Base-by-base conservation (phyloP, 1,140 invertebrate genomes). In the Geopemphigus sp. region DNA sequence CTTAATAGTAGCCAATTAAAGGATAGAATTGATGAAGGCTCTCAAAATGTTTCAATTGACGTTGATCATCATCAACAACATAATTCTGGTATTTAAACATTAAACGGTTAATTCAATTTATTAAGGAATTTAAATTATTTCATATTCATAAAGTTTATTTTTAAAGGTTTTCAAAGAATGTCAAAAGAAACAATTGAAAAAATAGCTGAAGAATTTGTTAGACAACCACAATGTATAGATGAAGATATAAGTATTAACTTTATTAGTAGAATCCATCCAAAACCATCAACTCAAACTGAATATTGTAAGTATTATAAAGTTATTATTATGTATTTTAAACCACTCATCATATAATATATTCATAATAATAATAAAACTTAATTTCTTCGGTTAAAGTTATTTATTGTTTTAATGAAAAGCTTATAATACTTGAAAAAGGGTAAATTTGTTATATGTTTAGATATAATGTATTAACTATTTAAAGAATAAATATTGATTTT, bases 161-260 rank as follows among this genome's bases (percentile, higher is more conserved):
- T 78, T 53, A 0, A 45, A 78, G 74, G 74, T 29, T 78, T 78
- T 78, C 74, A 78, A 78, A 78, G 74, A 78, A 78, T 78, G 74
- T 78, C 74, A 26, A 78, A 78, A 78, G 74, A 78, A 78, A 59
- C 74, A 24, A 78, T 78, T 50, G 74, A 78, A 63, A 78, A 78
- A 17, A 78, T 78, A 50, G 74, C 74, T 15, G 74, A 78, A 78
- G 74, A 78, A 61, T 78, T 78, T 50, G 74, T 78, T 61, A 78
- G 74, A 78, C 74, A 78, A 63, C 74, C 74, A 24, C 74, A 63
- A 26, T 45, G 57, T 14, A 63, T 78, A 63, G 74, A 78, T 61
- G 74, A 78, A 78, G 74, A 78, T 78, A 78, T 78, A 10, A 61
- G 57, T 63, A 78, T 78, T 29, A 63, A 78, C 26, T 78, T 78